These are phyloP conservation scores for Neocloeon triangulifer DNA, from an alignment of 1,140 invertebrate genomes.

Conservation along the genomic window DNA sequence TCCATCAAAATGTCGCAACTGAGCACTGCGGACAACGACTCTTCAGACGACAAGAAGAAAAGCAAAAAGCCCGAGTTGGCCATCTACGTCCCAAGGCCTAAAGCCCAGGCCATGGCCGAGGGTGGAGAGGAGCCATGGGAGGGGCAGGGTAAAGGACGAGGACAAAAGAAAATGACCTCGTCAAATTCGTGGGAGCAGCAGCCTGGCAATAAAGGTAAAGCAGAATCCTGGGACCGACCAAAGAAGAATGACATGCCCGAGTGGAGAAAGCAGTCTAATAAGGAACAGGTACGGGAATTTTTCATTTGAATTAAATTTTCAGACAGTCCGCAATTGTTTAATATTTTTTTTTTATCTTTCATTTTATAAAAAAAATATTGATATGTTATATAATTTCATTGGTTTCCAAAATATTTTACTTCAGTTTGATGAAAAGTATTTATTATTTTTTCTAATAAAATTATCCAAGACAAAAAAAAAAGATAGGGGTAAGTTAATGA, in stretches of 20 bases:
- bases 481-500: no score
- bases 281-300: no score
- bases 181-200: conserved; percentile 6
- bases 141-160: conserved; percentile 1
- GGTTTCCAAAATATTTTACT: no score
- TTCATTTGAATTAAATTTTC: no score
- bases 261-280: neutral
- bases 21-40: conserved; percentile 14
- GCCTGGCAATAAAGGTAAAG: neutral
- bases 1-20: conserved; percentile 17
- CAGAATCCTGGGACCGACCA: conserved; percentile 4
- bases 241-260: conserved; percentile 9
- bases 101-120: conserved; percentile 23
- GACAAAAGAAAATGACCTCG: conserved; percentile 7
- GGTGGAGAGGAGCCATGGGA: conserved; percentile 16
- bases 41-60: conserved; percentile 16
- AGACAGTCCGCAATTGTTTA: no score
- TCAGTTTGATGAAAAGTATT: no score
- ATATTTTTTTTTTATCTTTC: no score
- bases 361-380: no score
- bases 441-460: no score
- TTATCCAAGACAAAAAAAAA: no score
- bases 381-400: no score
- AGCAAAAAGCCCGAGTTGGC: conserved; percentile 28
- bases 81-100: conserved; percentile 26